Percentiles rank a stretch among this genome's conserved stretches.
Conservation (phyloP, 1,140 invertebrate species). For the Lithobius niger region DNA sequence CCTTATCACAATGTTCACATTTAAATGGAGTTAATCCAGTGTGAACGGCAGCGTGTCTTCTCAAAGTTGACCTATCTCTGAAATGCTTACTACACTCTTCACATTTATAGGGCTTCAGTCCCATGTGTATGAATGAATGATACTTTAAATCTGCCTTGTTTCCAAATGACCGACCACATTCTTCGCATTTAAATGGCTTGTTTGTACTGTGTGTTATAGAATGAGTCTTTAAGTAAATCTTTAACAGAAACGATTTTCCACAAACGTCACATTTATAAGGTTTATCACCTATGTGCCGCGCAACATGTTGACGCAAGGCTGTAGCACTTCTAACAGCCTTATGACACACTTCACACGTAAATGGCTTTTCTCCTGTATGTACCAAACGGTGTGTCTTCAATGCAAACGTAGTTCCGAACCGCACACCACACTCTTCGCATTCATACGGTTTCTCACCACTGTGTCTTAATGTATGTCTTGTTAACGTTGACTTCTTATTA, state of each 20-base stretch:
- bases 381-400: slow-evolving; percentile 30
- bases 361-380: slow-evolving; percentile 29
- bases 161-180: not conserved
- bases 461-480: not conserved
- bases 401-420: slow-evolving; percentile 15
- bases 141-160: not conserved
- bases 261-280: not conserved
- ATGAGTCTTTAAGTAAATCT: not conserved
- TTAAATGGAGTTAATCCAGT: no score
- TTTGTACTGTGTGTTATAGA: not conserved
- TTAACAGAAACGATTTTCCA: not conserved
- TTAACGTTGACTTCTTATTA: slow-evolving; percentile 2
- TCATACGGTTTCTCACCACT: not conserved
- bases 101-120: not conserved
- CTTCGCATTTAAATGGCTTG: not conserved
- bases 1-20: no score
- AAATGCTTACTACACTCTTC: not conserved
- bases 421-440: slow-evolving; percentile 14
- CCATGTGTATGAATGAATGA: not conserved
- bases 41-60: not conserved
- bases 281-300: not conserved
- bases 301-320: not conserved
- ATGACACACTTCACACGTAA: slow-evolving; percentile 11
- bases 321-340: not conserved
- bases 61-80: not conserved